These are phyloP conservation scores for Cydia pomonella DNA, from an alignment of 1,140 invertebrate genomes.

Conservation along the genomic window DNA sequence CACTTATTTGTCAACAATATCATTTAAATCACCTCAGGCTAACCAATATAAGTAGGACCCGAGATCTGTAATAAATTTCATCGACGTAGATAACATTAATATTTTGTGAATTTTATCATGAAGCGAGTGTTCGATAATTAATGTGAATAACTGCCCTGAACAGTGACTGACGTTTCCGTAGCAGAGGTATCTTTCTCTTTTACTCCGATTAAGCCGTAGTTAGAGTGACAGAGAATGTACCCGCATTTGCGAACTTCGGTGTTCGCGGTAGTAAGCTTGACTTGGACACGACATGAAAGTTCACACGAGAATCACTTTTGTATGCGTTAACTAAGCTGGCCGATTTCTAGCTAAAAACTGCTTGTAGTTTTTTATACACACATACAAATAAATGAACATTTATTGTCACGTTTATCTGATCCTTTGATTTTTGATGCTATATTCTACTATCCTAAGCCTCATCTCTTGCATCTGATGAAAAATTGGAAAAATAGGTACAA, in stretches of 20 bases:
- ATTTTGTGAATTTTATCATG: not conserved
- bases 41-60: not conserved
- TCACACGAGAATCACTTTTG: constrained; percentile 22
- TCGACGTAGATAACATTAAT: not conserved
- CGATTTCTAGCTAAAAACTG: not conserved
- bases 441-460: too few species aligned
- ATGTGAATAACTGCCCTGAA: not conserved
- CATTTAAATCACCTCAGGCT: not conserved
- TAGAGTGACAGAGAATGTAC: too few species aligned
- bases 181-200: too few species aligned
- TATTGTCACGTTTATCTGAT: not conserved
- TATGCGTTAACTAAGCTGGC: not conserved
- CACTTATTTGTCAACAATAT: not conserved
- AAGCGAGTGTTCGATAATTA: not conserved
- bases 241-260: too few species aligned
- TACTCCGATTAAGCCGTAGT: too few species aligned
- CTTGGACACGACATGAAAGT: not conserved
- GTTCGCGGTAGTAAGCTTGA: too few species aligned
- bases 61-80: not conserved
- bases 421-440: too few species aligned
- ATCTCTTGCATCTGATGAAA: too few species aligned
- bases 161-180: constrained; percentile 8
- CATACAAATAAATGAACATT: not conserved
- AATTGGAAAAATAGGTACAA: too few species aligned
- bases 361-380: not conserved